A percentile compares a stretch with the other conserved stretches of the same genome.
phyloP scores from a whole-genome alignment of 2,797 vertebrate genomes.

The Myiothlypis chrysogaster region DNA sequence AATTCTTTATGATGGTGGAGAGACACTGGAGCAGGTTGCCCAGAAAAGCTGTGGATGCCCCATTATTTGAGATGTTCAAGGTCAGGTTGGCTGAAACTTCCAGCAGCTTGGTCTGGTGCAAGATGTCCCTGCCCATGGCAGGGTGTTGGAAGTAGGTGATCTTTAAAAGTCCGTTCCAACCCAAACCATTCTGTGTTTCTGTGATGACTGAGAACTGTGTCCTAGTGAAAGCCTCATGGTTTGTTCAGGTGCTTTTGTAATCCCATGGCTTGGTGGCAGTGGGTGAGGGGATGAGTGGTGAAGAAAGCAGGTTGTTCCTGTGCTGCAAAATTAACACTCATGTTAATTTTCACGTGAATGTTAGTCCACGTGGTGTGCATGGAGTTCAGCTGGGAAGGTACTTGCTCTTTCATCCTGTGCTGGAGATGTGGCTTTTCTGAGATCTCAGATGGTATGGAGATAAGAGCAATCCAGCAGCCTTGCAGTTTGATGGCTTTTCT shows the following conservation, averaged over 20 bases:
- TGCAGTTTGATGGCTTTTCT: constrained; percentile 44
- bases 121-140: not conserved
- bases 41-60: not conserved
- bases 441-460: not conserved
- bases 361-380: not conserved
- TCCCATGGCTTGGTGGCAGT: not conserved
- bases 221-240: not conserved
- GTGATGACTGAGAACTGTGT: not conserved
- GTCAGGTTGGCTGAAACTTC: not conserved
- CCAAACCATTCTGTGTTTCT: not conserved
- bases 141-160: not conserved
- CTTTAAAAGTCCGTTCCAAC: not conserved
- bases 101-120: not conserved
- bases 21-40: not conserved
- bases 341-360: not conserved
- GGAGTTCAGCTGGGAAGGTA: not conserved
- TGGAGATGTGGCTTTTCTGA: not conserved
- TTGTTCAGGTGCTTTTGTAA: not conserved
- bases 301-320: not conserved
- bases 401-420: not conserved
- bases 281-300: not conserved
- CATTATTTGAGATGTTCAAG: not conserved
- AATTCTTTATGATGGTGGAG: not conserved
- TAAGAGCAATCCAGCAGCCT: constrained; percentile 13
- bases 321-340: not conserved